Evolutionary conservation across 2,113 vertebrate genomes (phyloP).

Genomic region (Genyomyrus donnyi): DNA sequence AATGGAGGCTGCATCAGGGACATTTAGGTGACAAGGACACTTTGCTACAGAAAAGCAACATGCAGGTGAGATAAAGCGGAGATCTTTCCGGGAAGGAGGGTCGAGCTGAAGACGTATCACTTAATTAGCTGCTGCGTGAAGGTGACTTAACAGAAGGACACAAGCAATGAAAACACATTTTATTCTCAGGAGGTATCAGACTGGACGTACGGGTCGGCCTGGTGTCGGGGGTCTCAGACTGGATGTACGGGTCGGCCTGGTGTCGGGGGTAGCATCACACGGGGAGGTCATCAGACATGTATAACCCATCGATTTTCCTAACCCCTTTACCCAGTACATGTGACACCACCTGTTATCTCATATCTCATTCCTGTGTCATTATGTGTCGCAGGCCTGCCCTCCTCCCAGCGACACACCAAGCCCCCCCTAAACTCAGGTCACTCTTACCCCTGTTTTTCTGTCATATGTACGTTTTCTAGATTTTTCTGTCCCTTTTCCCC

Average conservation of each 20-base stretch:
- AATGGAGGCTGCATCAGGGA: too few species aligned
- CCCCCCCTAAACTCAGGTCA: background rate
- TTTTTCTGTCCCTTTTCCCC: background rate
- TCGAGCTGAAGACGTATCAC: background rate
- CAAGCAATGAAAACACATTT: background rate
- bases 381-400: background rate
- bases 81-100: background rate
- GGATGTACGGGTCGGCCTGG: background rate
- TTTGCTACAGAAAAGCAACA: background rate
- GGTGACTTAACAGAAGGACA: background rate
- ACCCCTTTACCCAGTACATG: background rate
- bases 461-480: background rate
- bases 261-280: background rate
- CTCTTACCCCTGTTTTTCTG: background rate
- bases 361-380: background rate
- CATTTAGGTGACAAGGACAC: background rate
- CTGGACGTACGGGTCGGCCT: background rate
- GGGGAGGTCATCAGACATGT: background rate
- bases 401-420: background rate
- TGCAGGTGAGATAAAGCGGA: background rate
- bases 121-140: background rate
- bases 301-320: background rate
- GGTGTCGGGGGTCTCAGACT: background rate
- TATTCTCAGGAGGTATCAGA: background rate
- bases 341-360: background rate